Conservation (phyloP, 2,888 invertebrate genomes). For the Machimus atricapillus region DNA sequence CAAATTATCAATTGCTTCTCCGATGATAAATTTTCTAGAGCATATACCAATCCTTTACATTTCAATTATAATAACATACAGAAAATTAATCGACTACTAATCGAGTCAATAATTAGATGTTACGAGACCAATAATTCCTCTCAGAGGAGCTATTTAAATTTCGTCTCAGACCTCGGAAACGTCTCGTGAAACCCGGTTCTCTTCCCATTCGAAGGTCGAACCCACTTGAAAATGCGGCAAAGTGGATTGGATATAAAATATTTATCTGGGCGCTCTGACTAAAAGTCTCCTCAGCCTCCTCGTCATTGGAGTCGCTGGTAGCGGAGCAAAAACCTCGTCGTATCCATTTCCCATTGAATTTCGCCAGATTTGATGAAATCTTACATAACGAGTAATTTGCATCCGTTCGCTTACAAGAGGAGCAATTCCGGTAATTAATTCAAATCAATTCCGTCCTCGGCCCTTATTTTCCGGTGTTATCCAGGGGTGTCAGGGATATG, state of each 20-base stretch:
- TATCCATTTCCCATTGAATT: background rate
- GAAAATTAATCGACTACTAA: background rate
- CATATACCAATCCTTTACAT: too few species aligned
- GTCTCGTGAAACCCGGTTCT: background rate
- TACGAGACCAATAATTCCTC: background rate
- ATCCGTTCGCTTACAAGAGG: background rate
- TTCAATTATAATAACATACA: background rate
- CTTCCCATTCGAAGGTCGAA: background rate
- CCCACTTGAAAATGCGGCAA: background rate
- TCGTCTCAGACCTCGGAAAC: background rate
- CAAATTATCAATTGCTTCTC: too few species aligned
- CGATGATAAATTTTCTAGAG: background rate
- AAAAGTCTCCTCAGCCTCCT: background rate
- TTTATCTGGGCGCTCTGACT: background rate
- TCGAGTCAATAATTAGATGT: background rate
- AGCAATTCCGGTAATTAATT: conserved; percentile 25
- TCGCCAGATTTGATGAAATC: background rate
- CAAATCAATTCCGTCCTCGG: conserved; percentile 26
- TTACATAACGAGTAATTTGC: background rate
- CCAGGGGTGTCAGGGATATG: background rate
- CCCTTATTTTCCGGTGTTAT: background rate
- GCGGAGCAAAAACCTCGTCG: background rate
- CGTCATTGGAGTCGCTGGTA: background rate
- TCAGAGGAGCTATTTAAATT: background rate
- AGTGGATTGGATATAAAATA: background rate